Percentiles rank a stretch among this genome's conserved stretches.
phyloP scores from a whole-genome alignment of 1,140 invertebrate species.

The Drosophila pectinifera region DNA sequence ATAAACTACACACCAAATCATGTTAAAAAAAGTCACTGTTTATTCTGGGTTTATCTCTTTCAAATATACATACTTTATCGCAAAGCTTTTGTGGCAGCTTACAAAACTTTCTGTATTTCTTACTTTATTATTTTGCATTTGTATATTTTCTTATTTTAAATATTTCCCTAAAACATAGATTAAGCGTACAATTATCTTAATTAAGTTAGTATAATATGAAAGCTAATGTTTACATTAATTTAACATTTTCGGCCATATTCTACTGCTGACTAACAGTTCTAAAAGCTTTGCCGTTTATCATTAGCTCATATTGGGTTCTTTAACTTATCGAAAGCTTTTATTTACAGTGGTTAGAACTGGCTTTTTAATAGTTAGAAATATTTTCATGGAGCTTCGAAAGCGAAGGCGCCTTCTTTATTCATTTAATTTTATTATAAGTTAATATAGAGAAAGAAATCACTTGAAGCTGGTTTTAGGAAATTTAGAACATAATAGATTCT shows the following conservation, averaged over 20 bases:
- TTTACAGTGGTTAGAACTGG: constrained; percentile 12
- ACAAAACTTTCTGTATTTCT: background rate
- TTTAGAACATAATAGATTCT: too few species aligned
- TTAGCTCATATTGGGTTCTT: constrained; percentile 1
- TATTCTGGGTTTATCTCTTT: background rate
- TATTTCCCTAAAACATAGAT: background rate
- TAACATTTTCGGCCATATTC: constrained; percentile 1
- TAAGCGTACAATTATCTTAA: background rate
- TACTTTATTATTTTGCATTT: background rate
- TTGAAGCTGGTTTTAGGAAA: too few species aligned
- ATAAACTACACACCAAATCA: constrained; percentile 66
- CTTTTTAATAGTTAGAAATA: background rate
- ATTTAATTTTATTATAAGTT: too few species aligned
- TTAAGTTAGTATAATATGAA: background rate
- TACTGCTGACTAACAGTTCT: background rate
- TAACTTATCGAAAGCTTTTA: constrained; percentile 23
- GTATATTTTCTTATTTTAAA: background rate
- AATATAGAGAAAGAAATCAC: too few species aligned
- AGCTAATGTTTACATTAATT: background rate
- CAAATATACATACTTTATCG: background rate
- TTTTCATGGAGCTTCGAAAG: background rate
- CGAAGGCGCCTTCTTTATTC: background rate
- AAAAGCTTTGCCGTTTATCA: constrained; percentile 24
- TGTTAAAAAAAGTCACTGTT: constrained; percentile 52
- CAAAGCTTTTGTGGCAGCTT: background rate